phyloP scores from a whole-genome alignment of 2,797 vertebrate species.

The Chaetodon trifasciatus region DNA sequence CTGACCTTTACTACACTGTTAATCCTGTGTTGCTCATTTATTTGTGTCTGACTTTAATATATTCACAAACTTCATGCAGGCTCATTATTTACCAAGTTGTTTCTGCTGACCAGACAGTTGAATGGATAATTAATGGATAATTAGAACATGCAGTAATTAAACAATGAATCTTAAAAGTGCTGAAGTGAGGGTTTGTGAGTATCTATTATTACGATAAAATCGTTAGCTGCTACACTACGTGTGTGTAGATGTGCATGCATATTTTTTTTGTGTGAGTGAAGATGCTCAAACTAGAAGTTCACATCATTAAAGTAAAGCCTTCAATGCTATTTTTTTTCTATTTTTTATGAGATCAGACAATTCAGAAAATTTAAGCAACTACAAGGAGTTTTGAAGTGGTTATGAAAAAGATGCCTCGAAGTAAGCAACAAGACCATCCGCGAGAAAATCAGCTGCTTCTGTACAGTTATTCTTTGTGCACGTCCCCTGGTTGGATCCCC shows the following conservation, averaged over 20 bases:
- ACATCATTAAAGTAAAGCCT: background rate
- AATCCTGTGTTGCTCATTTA: constrained; percentile 48
- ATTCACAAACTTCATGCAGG: constrained; percentile 58
- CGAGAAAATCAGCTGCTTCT: background rate
- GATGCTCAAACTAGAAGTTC: constrained; percentile 2
- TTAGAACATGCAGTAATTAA: constrained; percentile 68
- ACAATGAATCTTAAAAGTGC: constrained; percentile 66
- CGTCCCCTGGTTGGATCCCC: no score
- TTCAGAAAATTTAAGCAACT: background rate
- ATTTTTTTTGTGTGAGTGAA: constrained; percentile 24
- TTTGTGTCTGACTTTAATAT: constrained; percentile 58
- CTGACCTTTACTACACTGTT: constrained; percentile 57
- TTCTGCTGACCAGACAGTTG: constrained; percentile 76
- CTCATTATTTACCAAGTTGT: constrained; percentile 71
- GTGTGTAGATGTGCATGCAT: background rate
- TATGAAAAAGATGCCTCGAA: background rate
- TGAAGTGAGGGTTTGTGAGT: constrained; percentile 49
- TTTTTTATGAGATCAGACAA: background rate
- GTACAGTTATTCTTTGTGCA: background rate
- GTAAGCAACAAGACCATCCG: background rate
- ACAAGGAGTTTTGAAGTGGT: background rate
- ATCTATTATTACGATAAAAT: constrained; percentile 36
- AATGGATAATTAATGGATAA: constrained; percentile 76
- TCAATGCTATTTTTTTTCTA: background rate
- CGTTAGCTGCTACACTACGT: constrained; percentile 10